These are phyloP conservation scores for Eretmocerus hayati DNA, from an alignment of 2,888 invertebrate genomes.

Conservation along the genomic window DNA sequence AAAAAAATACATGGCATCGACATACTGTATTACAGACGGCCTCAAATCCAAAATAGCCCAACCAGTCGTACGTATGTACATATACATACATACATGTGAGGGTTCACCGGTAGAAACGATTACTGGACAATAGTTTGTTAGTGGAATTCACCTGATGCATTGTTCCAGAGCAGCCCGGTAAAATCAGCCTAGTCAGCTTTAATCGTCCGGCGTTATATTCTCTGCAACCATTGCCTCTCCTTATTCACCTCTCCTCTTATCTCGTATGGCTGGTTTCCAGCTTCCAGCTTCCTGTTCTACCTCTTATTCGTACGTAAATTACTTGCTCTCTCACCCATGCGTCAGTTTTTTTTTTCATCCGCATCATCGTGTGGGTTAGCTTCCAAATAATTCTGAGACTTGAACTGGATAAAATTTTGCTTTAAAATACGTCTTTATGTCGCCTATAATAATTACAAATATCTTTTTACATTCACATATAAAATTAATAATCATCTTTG, in stretches of 20 bases:
- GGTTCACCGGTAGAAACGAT: conserved; percentile 32
- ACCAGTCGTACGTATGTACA: background rate
- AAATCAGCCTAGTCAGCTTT: conserved; percentile 41
- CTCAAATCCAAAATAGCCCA: conserved; percentile 18
- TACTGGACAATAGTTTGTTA: conserved; percentile 48
- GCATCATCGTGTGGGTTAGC: background rate
- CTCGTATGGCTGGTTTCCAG: conserved; percentile 16
- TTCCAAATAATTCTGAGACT: background rate
- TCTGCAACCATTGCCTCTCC: conserved; percentile 1
- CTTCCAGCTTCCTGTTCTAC: conserved; percentile 8
- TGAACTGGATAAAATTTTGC: background rate
- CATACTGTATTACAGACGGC: background rate
- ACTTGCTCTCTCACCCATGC: conserved; percentile 1
- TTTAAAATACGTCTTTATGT: background rate
- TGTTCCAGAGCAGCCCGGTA: conserved; percentile 33
- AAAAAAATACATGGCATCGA: conserved; percentile 13
- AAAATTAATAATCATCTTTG: conserved; percentile 17
- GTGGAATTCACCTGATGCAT: conserved; percentile 45
- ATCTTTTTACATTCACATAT: conserved; percentile 6
- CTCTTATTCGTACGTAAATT: conserved; percentile 2
- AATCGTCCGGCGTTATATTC: conserved; percentile 7
- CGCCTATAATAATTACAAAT: conserved; percentile 7
- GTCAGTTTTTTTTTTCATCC: background rate
- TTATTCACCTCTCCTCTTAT: background rate
- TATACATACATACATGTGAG: background rate